These are phyloP conservation scores for Phoxinus dragarum DNA, from an alignment of 2,797 vertebrate species.

Conservation along the genomic window DNA sequence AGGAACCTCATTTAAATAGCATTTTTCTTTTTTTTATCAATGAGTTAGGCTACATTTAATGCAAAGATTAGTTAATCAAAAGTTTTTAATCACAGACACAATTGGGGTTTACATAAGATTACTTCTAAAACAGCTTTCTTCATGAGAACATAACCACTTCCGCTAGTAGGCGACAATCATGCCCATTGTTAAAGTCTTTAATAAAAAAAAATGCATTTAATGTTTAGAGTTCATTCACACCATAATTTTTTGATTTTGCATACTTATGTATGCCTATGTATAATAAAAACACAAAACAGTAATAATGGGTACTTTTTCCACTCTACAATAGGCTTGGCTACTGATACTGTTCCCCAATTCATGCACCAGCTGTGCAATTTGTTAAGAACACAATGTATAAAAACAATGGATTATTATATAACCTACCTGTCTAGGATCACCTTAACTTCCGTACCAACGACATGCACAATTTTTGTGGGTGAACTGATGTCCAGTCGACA, in stretches of 20 bases:
- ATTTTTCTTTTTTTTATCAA: not conserved
- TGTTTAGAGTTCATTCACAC: not conserved
- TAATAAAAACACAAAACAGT: not conserved
- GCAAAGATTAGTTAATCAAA: not conserved
- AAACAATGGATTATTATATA: not conserved
- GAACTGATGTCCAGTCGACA: conserved; percentile 57
- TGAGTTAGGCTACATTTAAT: not conserved
- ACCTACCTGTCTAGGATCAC: conserved; percentile 65
- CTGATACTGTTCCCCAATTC: not conserved
- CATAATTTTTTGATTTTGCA: not conserved
- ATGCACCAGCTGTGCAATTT: not conserved
- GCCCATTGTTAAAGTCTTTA: not conserved
- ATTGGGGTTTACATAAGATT: not conserved
- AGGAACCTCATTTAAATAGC: not conserved
- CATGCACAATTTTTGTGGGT: conserved; percentile 10
- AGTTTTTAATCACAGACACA: not conserved
- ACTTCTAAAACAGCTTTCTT: not conserved
- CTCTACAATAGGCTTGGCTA: not conserved
- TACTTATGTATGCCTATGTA: not conserved
- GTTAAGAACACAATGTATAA: not conserved
- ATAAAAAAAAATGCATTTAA: not conserved
- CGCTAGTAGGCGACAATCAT: too few species aligned
- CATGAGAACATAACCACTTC: not conserved
- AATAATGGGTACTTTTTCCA: not conserved
- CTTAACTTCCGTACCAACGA: conserved; percentile 63